phyloP scores from a whole-genome alignment of 2,797 vertebrate species.

The Dryobates pubescens region DNA sequence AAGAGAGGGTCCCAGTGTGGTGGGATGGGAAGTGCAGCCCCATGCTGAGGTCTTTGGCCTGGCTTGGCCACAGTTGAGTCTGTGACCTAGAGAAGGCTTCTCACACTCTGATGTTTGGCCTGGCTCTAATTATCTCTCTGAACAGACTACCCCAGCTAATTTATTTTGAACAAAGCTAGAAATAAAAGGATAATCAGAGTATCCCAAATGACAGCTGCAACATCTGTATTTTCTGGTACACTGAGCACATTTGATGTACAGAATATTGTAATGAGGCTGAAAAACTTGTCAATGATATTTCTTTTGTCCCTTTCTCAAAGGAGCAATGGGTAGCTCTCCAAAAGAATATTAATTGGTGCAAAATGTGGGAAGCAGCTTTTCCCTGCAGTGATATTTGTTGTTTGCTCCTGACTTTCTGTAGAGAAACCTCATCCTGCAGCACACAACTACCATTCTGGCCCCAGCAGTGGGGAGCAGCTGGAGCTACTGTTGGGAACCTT shows the following conservation, averaged over 20 bases:
- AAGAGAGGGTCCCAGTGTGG: not conserved
- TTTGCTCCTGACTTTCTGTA: not conserved
- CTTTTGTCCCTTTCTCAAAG: slow-evolving; percentile 59
- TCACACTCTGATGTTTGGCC: slow-evolving; percentile 36
- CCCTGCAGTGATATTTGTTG: not conserved
- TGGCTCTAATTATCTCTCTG: slow-evolving; percentile 67
- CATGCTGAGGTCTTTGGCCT: not conserved
- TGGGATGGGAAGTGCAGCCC: fast-evolving
- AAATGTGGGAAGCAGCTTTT: not conserved
- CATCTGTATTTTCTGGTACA: slow-evolving; percentile 79
- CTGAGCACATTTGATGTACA: slow-evolving; percentile 71
- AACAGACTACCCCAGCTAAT: slow-evolving; percentile 73
- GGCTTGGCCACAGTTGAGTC: not conserved
- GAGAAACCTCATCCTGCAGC: not conserved
- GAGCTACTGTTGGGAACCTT: not conserved
- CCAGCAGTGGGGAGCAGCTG: fast-evolving
- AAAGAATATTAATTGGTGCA: slow-evolving; percentile 37
- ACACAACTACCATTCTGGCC: not conserved
- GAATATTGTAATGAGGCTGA: slow-evolving; percentile 74
- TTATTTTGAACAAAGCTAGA: slow-evolving; percentile 74
- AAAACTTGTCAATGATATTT: slow-evolving; percentile 66
- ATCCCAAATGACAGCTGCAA: slow-evolving; percentile 78
- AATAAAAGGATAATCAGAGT: slow-evolving; percentile 79
- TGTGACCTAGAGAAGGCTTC: slow-evolving; percentile 44
- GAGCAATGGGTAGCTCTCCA: slow-evolving; percentile 12